A percentile compares a stretch with the other conserved stretches of the same genome.
Evolutionary conservation across 2,797 vertebrate genomes (phyloP).

Genomic region (Sebastes steindachneri): DNA sequence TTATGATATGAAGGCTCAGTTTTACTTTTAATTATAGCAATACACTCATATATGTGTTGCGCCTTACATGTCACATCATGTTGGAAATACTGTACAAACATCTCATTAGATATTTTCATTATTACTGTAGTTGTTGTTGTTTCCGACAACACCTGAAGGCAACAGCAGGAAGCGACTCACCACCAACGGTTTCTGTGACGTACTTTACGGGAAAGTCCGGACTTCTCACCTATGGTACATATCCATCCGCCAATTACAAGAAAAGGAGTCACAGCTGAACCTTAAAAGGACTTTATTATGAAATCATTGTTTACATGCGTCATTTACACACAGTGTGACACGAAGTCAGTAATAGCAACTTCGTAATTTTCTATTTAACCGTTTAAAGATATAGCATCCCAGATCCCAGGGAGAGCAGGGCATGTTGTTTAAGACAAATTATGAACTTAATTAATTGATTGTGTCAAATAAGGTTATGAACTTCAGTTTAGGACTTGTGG

Average conservation of each 20-base stretch:
- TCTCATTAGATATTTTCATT: background rate
- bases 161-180: conserved; percentile 11
- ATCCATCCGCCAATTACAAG: conserved; percentile 70
- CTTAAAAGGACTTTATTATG: background rate
- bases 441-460: background rate
- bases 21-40: background rate
- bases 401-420: accelerated
- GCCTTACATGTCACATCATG: background rate
- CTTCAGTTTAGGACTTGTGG: background rate
- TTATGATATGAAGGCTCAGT: background rate
- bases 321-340: background rate
- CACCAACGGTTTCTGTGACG: conserved; percentile 62
- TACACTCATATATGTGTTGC: too few relatives aligned
- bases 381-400: background rate
- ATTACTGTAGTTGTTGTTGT: accelerated
- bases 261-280: background rate
- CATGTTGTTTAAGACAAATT: background rate
- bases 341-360: background rate
- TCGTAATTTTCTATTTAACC: background rate
- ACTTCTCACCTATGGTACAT: conserved; percentile 67
- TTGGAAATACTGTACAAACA: background rate
- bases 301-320: background rate
- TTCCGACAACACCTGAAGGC: background rate
- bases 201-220: conserved; percentile 78
- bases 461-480: background rate